phyloP scores from a whole-genome alignment of 2,888 invertebrate species.

The Netelia fuscicornis region DNA sequence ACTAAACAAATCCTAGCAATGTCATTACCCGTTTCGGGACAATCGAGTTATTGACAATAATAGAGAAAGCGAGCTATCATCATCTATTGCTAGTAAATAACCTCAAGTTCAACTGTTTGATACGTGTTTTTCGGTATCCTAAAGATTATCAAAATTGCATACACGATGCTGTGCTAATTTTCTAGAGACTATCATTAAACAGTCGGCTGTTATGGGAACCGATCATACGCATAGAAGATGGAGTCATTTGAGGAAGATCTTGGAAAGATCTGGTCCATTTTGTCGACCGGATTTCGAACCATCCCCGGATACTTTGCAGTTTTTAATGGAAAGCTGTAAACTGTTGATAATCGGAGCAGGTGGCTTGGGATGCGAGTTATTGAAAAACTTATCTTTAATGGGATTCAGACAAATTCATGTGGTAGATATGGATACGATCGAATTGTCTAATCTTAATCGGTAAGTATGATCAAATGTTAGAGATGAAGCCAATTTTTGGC shows the following conservation, averaged over 20 bases:
- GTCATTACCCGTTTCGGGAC: not conserved
- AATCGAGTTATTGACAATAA: not conserved
- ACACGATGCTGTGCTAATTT: not conserved
- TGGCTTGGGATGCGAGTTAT: slow-evolving; percentile 98
- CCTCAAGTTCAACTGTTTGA: not conserved
- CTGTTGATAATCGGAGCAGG: slow-evolving; percentile 97
- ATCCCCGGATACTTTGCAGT: slow-evolving; percentile 93
- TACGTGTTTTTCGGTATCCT: not conserved
- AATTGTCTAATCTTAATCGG: slow-evolving; percentile 98
- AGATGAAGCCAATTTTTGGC: no score
- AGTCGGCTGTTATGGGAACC: slow-evolving; percentile 74
- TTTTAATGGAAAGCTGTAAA: slow-evolving; percentile 94
- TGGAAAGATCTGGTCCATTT: slow-evolving; percentile 97
- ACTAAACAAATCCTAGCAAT: not conserved
- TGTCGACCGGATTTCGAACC: slow-evolving; percentile 97
- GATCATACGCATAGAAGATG: slow-evolving; percentile 88
- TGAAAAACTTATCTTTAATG: slow-evolving; percentile 98
- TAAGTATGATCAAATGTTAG: slow-evolving; percentile 63
- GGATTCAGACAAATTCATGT: slow-evolving; percentile 98
- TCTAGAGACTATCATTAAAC: slow-evolving; percentile 1
- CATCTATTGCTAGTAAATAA: not conserved
- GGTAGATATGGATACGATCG: slow-evolving; percentile 99
- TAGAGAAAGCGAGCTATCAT: not conserved
- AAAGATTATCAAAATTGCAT: not conserved
- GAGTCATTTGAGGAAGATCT: slow-evolving; percentile 93